Evolutionary conservation across 2,888 invertebrate species (phyloP).

Genomic region (Drosophila cognata): DNA sequence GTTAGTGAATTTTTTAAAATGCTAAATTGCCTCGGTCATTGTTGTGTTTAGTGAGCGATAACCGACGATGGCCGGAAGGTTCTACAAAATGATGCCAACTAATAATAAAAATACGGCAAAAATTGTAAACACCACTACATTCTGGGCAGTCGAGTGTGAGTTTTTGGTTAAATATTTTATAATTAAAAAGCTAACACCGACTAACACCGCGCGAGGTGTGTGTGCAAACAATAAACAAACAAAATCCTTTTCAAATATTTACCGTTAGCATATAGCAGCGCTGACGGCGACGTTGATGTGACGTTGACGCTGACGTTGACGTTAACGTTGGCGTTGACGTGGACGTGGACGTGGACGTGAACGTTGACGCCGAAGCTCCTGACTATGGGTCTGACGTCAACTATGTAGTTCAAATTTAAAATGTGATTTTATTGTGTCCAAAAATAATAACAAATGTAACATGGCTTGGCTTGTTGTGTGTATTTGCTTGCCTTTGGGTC

Average conservation of each 20-base stretch:
- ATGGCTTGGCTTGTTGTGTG: slow-evolving; percentile 13
- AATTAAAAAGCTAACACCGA: slow-evolving; percentile 84
- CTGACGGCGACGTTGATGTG: slow-evolving; percentile 57
- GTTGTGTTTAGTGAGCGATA: slow-evolving; percentile 76
- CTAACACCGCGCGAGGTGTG: slow-evolving; percentile 82
- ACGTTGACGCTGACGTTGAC: slow-evolving; percentile 37
- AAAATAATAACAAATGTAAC: slow-evolving; percentile 38
- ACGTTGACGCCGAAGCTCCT: slow-evolving; percentile 25
- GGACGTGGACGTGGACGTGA: slow-evolving; percentile 8
- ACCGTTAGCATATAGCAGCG: slow-evolving; percentile 80
- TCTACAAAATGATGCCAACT: slow-evolving; percentile 52
- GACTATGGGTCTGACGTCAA: slow-evolving; percentile 28
- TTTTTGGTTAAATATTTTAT: slow-evolving; percentile 84
- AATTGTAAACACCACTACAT: slow-evolving; percentile 42
- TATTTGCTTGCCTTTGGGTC: slow-evolving; percentile 70
- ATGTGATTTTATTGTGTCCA: slow-evolving; percentile 64
- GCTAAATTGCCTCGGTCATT: slow-evolving; percentile 74
- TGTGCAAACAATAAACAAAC: slow-evolving; percentile 83
- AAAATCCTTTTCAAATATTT: slow-evolving; percentile 84
- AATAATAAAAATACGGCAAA: slow-evolving; percentile 54
- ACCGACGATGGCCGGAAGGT: slow-evolving; percentile 48
- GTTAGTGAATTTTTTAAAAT: slow-evolving; percentile 74
- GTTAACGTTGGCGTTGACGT: slow-evolving; percentile 33
- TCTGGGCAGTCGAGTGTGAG: slow-evolving; percentile 72
- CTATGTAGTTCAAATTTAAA: slow-evolving; percentile 60